A percentile compares a stretch with the other conserved stretches of the same genome.
phyloP scores from a whole-genome alignment of 1,140 invertebrate species.

The Drosophila parvula region DNA sequence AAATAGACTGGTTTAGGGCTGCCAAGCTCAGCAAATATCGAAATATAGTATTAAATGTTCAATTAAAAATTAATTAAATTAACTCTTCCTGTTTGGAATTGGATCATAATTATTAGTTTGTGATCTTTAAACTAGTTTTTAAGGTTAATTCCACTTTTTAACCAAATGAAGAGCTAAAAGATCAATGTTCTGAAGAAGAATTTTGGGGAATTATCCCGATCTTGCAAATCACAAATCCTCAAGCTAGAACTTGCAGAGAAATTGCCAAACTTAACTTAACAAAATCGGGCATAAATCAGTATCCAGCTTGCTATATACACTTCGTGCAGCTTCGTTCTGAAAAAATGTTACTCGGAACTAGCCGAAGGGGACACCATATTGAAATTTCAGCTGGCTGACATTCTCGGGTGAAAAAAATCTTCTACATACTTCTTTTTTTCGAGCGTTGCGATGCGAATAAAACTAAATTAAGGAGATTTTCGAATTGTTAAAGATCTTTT shows the following conservation, averaged over 20 bases:
- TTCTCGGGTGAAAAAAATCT: constrained; percentile 63
- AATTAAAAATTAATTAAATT: background rate
- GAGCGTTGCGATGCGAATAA: constrained; percentile 2
- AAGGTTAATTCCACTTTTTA: background rate
- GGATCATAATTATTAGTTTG: background rate
- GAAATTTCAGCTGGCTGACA: constrained; percentile 43
- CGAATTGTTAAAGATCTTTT: background rate
- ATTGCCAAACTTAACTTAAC: background rate
- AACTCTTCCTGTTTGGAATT: background rate
- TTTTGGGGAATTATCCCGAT: background rate
- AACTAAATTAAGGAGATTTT: background rate
- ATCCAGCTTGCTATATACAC: constrained; percentile 40
- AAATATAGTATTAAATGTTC: background rate
- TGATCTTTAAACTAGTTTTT: background rate
- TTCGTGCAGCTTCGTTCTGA: constrained; percentile 31
- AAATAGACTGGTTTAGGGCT: constrained; percentile 38
- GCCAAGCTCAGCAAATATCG: constrained; percentile 3
- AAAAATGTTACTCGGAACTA: constrained; percentile 15
- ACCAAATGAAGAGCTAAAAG: background rate
- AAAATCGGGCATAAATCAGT: constrained; percentile 1
- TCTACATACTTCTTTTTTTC: background rate
- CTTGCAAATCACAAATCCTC: background rate
- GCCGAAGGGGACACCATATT: constrained; percentile 67
- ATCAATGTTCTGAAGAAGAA: background rate
- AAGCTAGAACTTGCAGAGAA: background rate